Conservation (phyloP, 1,140 invertebrate species). For the Drosophila arizonae region DNA sequence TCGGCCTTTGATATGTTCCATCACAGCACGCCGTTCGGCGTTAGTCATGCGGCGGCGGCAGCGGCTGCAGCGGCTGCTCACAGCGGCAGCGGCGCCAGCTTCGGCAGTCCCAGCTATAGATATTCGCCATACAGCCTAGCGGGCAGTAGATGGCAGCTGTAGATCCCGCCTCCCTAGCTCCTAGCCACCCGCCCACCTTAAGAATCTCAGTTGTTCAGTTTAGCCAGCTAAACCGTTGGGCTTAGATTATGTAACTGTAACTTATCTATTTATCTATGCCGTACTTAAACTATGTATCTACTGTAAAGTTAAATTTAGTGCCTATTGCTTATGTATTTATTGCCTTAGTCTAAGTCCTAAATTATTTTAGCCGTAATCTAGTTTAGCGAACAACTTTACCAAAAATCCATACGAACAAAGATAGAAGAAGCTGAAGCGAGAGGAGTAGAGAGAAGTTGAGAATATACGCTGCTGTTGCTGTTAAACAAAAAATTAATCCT, state of each 20-base stretch:
- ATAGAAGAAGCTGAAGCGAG: background rate
- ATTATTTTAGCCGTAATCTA: constrained; percentile 64
- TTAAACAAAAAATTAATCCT: constrained; percentile 71
- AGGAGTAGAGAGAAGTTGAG: constrained; percentile 36
- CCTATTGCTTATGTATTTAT: constrained; percentile 72
- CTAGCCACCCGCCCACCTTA: constrained; percentile 1
- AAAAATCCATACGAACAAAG: constrained; percentile 26
- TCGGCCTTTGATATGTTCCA: constrained; percentile 83
- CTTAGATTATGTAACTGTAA: constrained; percentile 47
- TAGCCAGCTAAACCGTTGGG: constrained; percentile 18
- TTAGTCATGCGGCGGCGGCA: constrained; percentile 65
- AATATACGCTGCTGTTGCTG: constrained; percentile 77
- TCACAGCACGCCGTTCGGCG: constrained; percentile 80
- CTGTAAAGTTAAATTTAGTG: constrained; percentile 67
- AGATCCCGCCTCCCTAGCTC: constrained; percentile 17
- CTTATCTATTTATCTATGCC: constrained; percentile 24
- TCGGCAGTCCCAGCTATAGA: constrained; percentile 81
- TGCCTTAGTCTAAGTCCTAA: constrained; percentile 71
- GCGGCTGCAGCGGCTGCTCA: constrained; percentile 48
- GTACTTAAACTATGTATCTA: constrained; percentile 42
- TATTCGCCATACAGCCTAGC: constrained; percentile 80
- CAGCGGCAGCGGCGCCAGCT: constrained; percentile 55
- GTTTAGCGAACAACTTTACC: constrained; percentile 50
- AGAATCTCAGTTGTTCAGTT: constrained; percentile 2
- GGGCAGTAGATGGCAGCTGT: constrained; percentile 82